Percentiles rank a stretch among this genome's conserved stretches.
Evolutionary conservation across 2,113 vertebrate genomes (phyloP).

Genomic region (Daboia siamensis): DNA sequence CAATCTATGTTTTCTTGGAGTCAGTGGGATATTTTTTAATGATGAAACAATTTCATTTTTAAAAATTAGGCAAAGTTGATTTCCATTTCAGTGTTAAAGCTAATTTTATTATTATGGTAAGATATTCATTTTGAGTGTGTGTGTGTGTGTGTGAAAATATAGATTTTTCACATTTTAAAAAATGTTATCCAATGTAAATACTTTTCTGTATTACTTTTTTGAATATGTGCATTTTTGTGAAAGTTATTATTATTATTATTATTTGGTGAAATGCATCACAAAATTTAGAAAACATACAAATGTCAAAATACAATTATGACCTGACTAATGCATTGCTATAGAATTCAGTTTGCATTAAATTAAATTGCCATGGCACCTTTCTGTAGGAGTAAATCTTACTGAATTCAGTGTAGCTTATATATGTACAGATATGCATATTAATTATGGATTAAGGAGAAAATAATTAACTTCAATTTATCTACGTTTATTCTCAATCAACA

Average conservation of each 20-base stretch:
- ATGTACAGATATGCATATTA: background rate
- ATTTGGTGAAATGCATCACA: background rate
- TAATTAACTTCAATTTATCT: background rate
- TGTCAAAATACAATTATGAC: background rate
- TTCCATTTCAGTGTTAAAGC: background rate
- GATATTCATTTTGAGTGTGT: background rate
- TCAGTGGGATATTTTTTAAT: background rate
- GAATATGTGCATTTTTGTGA: background rate
- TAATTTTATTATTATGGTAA: background rate
- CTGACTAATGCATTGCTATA: background rate
- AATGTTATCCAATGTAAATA: background rate
- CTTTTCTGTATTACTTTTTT: background rate
- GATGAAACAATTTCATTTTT: background rate
- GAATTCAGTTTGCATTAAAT: background rate
- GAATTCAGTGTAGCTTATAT: background rate
- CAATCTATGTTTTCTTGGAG: background rate
- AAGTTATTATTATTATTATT: background rate
- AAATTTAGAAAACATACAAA: background rate
- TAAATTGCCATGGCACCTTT: background rate
- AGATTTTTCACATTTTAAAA: background rate
- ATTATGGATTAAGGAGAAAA: background rate
- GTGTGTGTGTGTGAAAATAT: background rate
- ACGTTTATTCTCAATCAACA: background rate
- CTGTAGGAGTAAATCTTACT: background rate
- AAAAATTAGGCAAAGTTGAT: background rate